Conservation (phyloP, 2,113 vertebrate genomes). For the Herpailurus yagouaroundi region DNA sequence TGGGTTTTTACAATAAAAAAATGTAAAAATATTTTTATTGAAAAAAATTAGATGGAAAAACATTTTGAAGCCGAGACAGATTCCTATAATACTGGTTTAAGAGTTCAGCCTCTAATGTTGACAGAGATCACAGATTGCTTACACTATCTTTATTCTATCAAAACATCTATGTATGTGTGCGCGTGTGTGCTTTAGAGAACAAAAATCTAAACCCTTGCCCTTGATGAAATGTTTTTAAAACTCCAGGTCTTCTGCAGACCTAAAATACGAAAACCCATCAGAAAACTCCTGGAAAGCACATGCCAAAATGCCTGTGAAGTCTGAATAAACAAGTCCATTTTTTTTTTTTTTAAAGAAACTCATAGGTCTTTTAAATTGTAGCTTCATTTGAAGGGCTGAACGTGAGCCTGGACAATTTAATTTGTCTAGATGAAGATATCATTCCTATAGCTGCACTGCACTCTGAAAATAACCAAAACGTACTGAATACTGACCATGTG, state of each 20-base stretch:
- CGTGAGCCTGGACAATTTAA: not conserved
- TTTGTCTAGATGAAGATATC: not conserved
- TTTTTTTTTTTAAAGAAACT: not conserved
- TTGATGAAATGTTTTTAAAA: constrained; percentile 17
- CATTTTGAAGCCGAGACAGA: not conserved
- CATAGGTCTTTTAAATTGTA: not conserved
- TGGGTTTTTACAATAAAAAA: not conserved
- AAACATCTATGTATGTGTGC: not conserved
- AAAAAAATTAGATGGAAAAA: not conserved
- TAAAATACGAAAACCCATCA: not conserved
- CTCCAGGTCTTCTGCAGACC: not conserved
- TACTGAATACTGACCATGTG: not conserved
- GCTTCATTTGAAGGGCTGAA: not conserved
- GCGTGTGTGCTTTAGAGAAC: not conserved
- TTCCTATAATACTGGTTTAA: not conserved
- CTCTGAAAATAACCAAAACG: not conserved
- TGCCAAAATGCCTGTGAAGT: not conserved
- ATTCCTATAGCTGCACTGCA: not conserved
- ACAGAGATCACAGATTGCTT: not conserved
- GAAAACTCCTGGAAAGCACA: not conserved
- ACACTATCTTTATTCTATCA: not conserved
- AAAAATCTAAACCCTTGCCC: not conserved
- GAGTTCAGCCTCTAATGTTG: not conserved
- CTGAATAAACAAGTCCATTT: not conserved
- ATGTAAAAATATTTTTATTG: not conserved